Evolutionary conservation across 2,888 invertebrate genomes (phyloP).

Genomic region (Synergus japonicus): DNA sequence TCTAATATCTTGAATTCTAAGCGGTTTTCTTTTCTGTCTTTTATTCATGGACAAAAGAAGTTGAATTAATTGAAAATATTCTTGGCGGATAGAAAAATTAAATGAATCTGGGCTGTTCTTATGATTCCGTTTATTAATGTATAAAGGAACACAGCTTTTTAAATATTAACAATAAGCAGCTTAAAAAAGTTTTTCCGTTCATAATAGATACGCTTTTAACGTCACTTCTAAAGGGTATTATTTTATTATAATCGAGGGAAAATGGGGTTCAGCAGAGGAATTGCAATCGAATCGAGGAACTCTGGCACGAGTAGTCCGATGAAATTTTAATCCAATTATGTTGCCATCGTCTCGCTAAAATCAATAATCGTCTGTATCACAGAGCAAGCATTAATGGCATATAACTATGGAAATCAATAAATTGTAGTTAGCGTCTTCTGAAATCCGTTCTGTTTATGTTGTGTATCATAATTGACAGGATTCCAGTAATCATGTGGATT

Average conservation of each 20-base stretch:
- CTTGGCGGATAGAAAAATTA: too few species aligned
- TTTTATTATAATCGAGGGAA: conserved; percentile 6
- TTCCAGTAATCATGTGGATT: background rate
- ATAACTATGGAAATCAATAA: conserved; percentile 10
- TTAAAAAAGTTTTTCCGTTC: background rate
- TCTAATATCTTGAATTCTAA: background rate
- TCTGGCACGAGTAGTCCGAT: background rate
- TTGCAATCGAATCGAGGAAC: conserved; percentile 6
- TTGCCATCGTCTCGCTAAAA: conserved; percentile 27
- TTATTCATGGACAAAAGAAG: too few species aligned
- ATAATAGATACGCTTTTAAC: background rate
- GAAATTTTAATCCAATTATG: conserved; percentile 29
- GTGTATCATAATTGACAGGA: conserved; percentile 9
- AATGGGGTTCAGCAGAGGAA: background rate
- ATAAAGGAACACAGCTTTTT: background rate
- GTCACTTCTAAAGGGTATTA: background rate
- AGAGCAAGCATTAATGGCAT: background rate
- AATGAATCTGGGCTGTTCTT: too few species aligned
- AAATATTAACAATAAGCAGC: background rate
- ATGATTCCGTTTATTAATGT: background rate
- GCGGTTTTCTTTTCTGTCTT: background rate
- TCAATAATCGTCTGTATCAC: conserved; percentile 30
- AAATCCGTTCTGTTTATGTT: conserved; percentile 2
- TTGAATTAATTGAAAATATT: background rate
- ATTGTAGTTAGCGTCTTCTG: conserved; percentile 22